A percentile compares a stretch with the other conserved stretches of the same genome.
phyloP scores from a whole-genome alignment of 2,113 vertebrate genomes.

The Zosterops borbonicus region DNA sequence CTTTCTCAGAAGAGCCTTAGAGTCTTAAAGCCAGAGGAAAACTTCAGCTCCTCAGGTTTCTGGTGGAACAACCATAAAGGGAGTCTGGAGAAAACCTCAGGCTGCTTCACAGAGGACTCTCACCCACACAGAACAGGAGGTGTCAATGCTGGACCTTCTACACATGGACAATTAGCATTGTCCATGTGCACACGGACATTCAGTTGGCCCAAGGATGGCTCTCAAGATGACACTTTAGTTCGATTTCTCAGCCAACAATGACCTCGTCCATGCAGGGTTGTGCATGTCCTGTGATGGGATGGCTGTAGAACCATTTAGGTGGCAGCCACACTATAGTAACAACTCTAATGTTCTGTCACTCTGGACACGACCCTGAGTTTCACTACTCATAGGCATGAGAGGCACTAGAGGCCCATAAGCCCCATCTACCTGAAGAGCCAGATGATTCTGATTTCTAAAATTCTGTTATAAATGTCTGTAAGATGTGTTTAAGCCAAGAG shows the following conservation, averaged over 20 bases:
- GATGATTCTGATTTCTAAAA: neutral
- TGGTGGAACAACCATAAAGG: neutral
- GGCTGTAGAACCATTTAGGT: neutral
- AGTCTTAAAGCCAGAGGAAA: neutral
- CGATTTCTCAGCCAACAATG: rapidly evolving
- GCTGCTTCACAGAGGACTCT: neutral
- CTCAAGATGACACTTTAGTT: neutral
- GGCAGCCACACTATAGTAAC: rapidly evolving
- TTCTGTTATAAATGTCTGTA: neutral
- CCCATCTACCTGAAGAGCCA: neutral
- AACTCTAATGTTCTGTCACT: neutral
- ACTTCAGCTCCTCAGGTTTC: neutral
- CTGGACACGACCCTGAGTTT: neutral
- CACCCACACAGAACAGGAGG: too few relatives aligned
- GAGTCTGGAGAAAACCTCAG: neutral
- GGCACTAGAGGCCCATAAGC: neutral
- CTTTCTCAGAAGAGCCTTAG: neutral
- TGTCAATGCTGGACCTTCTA: neutral
- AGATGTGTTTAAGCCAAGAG: neutral
- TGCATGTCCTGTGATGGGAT: neutral
- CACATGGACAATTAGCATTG: rapidly evolving
- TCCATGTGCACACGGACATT: rapidly evolving
- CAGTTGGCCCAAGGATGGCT: neutral
- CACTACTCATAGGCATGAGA: neutral
- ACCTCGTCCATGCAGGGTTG: rapidly evolving